These are phyloP conservation scores for Mythimna pallens DNA, from an alignment of 2,888 invertebrate genomes.

Conservation along the genomic window DNA sequence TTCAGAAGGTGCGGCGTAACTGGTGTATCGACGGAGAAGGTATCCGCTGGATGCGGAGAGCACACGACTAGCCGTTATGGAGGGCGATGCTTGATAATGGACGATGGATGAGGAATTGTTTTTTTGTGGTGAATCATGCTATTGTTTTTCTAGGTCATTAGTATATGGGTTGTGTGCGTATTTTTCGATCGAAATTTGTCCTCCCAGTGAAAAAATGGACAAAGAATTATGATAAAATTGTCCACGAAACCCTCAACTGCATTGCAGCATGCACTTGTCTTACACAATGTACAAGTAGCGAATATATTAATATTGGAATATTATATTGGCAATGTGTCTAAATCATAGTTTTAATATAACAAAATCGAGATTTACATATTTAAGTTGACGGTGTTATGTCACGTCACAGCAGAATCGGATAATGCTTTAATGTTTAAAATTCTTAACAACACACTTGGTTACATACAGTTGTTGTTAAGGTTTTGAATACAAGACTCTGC, in stretches of 20 bases:
- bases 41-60: neutral
- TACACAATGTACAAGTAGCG: neutral
- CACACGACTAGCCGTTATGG: too few species aligned
- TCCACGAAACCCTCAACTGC: neutral
- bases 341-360: too few species aligned
- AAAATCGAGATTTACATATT: slow-evolving; percentile 16
- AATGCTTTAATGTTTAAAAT: slow-evolving; percentile 40
- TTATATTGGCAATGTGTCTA: neutral
- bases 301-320: neutral
- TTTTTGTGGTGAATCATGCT: too few species aligned
- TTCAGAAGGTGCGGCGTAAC: neutral
- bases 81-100: neutral
- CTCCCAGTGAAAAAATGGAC: too few species aligned
- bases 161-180: too few species aligned
- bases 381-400: slow-evolving; percentile 7
- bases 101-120: neutral
- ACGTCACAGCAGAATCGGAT: slow-evolving; percentile 32
- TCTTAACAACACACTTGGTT: slow-evolving; percentile 39
- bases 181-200: too few species aligned
- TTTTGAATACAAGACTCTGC: slow-evolving; percentile 28
- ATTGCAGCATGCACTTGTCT: neutral
- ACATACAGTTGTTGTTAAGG: slow-evolving; percentile 23
- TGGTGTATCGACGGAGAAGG: neutral
- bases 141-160: too few species aligned
- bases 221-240: neutral